Conservation (phyloP, 1,140 invertebrate species). For the Ostrea denselamellosa region DNA sequence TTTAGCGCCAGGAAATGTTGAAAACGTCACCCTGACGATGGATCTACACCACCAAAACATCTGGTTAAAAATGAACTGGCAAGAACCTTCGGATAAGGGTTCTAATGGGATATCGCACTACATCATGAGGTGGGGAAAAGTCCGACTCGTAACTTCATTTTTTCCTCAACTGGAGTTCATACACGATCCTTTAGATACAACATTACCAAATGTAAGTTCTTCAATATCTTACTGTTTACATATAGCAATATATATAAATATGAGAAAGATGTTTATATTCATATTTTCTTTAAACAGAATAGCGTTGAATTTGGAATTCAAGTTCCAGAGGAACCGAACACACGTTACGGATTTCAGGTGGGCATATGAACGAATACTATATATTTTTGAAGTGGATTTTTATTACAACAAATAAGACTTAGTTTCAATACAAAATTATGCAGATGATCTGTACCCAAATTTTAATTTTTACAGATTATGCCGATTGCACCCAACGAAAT, state of each 20-base stretch:
- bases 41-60: constrained; percentile 41
- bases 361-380: neutral
- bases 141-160: neutral
- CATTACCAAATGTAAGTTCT: neutral
- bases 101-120: constrained; percentile 45
- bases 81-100: constrained; percentile 43
- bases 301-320: constrained; percentile 41
- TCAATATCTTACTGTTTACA: neutral
- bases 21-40: constrained; percentile 43
- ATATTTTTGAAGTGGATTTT: neutral
- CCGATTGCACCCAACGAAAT: neutral
- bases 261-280: neutral
- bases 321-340: neutral
- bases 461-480: neutral
- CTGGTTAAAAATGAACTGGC: constrained; percentile 44
- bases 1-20: constrained; percentile 47
- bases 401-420: neutral
- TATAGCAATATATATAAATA: too few species aligned
- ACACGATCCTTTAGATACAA: neutral
- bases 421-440: neutral
- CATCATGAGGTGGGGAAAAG: constrained; percentile 50
- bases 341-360: constrained; percentile 38
- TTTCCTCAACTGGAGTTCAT: neutral
- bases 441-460: neutral
- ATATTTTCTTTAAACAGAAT: neutral